Percentiles rank a stretch among this genome's conserved stretches.
phyloP scores from a whole-genome alignment of 2,888 invertebrate genomes.

The Odontocolon sp. region DNA sequence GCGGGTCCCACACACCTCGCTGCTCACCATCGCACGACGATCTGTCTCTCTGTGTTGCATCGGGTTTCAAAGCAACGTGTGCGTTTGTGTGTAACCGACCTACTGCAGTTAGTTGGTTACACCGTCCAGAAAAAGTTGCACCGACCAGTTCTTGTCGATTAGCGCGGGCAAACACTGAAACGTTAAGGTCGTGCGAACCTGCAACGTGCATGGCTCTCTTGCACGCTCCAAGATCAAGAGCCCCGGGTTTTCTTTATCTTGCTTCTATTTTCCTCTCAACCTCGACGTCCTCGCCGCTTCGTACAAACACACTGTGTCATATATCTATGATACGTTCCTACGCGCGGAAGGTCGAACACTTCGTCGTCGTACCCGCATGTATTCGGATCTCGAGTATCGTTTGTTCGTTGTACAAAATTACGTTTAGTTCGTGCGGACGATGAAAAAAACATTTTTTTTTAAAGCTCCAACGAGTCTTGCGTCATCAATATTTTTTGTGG shows the following conservation, averaged over 20 bases:
- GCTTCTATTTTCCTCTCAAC: conserved; percentile 30
- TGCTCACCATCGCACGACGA: conserved; percentile 11
- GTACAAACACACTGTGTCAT: background rate
- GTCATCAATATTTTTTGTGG: too few relatives aligned
- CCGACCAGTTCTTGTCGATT: conserved; percentile 76
- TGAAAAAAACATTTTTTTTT: conserved; percentile 26
- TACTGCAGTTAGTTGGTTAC: conserved; percentile 70
- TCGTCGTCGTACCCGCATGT: conserved; percentile 38
- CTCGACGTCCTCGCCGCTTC: conserved; percentile 27
- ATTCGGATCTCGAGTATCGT: background rate
- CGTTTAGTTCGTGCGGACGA: conserved; percentile 18
- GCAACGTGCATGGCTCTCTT: conserved; percentile 55
- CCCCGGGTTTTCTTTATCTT: conserved; percentile 42
- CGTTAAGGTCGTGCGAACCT: conserved; percentile 74
- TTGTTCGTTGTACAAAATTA: conserved; percentile 22
- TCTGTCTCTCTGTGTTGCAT: conserved; percentile 15
- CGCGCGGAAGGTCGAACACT: conserved; percentile 33
- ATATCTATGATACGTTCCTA: conserved; percentile 7
- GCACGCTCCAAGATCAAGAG: conserved; percentile 37
- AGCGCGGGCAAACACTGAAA: conserved; percentile 73
- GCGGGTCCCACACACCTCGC: conserved; percentile 37
- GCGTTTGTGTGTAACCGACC: conserved; percentile 58
- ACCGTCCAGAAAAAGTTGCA: conserved; percentile 71
- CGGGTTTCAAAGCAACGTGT: conserved; percentile 14
- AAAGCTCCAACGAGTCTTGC: too few relatives aligned